These are phyloP conservation scores for Perca flavescens DNA, from an alignment of 2,113 vertebrate genomes.

Conservation along the genomic window DNA sequence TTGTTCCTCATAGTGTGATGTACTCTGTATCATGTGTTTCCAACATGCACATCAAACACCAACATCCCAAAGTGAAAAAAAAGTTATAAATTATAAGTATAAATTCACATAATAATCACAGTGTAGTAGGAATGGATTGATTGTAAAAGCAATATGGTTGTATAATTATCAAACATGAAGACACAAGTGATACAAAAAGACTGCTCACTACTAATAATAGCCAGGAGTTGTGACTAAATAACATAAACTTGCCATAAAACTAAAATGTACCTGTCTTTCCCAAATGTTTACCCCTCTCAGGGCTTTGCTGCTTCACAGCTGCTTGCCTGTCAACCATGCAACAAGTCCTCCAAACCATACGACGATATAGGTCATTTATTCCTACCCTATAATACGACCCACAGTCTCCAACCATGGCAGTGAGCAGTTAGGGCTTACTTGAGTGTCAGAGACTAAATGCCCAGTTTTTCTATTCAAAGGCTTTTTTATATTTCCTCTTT, in stretches of 20 bases:
- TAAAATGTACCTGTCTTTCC: neutral
- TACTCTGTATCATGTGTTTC: neutral
- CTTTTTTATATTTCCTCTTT: conserved; percentile 15
- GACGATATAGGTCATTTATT: too few species aligned
- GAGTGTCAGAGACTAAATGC: conserved; percentile 22
- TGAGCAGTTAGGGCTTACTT: conserved; percentile 5
- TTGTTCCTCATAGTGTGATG: neutral
- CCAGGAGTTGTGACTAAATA: neutral
- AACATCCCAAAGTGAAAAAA: neutral
- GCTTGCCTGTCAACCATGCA: neutral
- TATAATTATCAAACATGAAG: neutral
- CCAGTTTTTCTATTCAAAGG: conserved; percentile 17
- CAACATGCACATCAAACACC: neutral
- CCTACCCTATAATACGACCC: too few species aligned
- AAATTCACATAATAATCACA: neutral
- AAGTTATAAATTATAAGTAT: neutral
- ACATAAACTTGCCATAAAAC: neutral
- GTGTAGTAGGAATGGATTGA: neutral
- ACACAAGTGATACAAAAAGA: neutral
- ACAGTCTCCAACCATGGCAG: neutral
- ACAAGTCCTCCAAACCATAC: too few species aligned
- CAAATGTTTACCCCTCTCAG: neutral
- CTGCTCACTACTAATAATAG: neutral
- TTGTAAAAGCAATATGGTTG: neutral
- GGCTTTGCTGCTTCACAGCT: conserved; percentile 4